These are phyloP conservation scores for Vireo griseus DNA, from an alignment of 2,797 vertebrate species.

Conservation along the genomic window DNA sequence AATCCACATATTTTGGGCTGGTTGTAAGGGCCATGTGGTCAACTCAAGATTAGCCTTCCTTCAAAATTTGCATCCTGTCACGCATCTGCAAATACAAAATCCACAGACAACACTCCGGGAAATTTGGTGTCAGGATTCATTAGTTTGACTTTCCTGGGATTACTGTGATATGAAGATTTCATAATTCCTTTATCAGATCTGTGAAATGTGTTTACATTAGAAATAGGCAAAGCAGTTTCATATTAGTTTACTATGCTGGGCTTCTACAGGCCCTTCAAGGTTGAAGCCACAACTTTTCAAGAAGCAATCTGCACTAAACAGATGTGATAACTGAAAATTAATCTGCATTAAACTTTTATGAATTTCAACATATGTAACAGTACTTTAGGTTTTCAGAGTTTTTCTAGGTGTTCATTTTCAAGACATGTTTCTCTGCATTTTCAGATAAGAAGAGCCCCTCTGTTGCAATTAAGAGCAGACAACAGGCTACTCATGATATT, in stretches of 20 bases:
- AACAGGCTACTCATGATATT: conserved; percentile 70
- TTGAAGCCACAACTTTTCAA: background rate
- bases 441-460: conserved; percentile 63
- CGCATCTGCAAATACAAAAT: background rate
- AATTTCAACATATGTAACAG: background rate
- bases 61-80: background rate
- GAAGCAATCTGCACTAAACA: background rate
- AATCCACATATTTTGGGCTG: background rate
- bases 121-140: background rate
- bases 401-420: background rate
- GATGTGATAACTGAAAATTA: background rate
- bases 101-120: background rate
- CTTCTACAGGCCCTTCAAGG: background rate
- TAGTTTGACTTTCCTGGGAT: background rate
- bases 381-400: background rate
- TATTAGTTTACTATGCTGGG: background rate
- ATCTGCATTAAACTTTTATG: background rate
- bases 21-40: background rate
- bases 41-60: background rate
- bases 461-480: conserved; percentile 59
- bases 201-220: background rate
- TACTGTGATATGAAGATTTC: background rate
- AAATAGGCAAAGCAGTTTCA: background rate
- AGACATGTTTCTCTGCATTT: background rate
- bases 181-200: background rate